A percentile compares a stretch with the other conserved stretches of the same genome.
These are phyloP conservation scores for Periparus ater DNA, from an alignment of 2,797 vertebrate genomes.

Conservation along the genomic window DNA sequence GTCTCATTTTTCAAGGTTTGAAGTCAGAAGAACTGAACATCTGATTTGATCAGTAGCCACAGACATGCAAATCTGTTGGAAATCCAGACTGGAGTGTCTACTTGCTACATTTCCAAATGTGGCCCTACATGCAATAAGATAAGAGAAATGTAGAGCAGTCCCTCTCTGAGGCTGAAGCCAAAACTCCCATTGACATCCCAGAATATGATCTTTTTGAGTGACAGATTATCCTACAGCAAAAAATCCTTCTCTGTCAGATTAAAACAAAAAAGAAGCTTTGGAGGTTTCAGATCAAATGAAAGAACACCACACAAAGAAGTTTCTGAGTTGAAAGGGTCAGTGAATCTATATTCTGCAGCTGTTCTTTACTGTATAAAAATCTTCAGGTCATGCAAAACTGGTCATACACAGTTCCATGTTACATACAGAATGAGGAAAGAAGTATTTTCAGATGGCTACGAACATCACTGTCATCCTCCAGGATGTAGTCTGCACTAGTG, in stretches of 20 bases:
- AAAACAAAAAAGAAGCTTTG: not conserved
- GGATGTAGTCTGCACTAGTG: not conserved
- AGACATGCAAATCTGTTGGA: not conserved
- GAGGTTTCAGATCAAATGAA: not conserved
- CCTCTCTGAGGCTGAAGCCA: not conserved
- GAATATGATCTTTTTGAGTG: not conserved
- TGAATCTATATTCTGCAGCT: not conserved
- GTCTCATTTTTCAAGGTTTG: not conserved
- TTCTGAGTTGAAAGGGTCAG: not conserved
- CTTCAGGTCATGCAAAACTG: not conserved
- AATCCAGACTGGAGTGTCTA: not conserved
- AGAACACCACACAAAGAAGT: not conserved
- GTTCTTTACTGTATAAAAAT: not conserved
- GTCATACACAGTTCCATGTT: not conserved
- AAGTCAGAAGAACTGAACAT: not conserved
- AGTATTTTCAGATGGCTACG: not conserved
- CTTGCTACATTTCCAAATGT: not conserved
- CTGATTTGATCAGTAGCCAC: not conserved
- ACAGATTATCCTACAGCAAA: not conserved
- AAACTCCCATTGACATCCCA: not conserved
- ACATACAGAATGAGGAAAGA: not conserved
- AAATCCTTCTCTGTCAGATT: not conserved
- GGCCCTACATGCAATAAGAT: not conserved
- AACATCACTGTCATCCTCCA: not conserved
- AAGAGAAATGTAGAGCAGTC: not conserved